These are phyloP conservation scores for Piscicola geometra DNA, from an alignment of 2,888 invertebrate species.

Conservation along the genomic window DNA sequence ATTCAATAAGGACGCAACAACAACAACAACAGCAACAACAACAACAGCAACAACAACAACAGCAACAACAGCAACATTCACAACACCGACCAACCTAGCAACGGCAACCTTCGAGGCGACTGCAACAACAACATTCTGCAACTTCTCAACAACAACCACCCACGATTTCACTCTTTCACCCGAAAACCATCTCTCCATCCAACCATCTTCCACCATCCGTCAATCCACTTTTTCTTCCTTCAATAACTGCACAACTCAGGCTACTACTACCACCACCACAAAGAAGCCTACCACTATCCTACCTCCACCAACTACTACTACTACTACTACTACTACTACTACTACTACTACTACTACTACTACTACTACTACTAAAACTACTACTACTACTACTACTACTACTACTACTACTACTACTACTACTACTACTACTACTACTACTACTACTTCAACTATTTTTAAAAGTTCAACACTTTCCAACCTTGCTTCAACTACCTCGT, in stretches of 20 bases:
- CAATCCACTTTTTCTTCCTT: too few species aligned
- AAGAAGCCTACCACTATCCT: too few species aligned
- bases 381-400: background rate
- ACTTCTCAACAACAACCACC: background rate
- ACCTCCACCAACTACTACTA: too few species aligned
- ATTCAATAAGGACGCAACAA: background rate
- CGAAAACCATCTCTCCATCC: background rate
- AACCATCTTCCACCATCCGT: background rate
- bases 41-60: background rate
- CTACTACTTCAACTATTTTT: too few species aligned
- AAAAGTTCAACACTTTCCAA: background rate
- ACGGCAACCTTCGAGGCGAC: background rate
- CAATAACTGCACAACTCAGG: too few species aligned
- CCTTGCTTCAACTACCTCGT: background rate
- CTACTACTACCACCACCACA: too few species aligned
- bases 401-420: background rate
- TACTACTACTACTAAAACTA: background rate
- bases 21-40: background rate
- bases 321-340: background rate
- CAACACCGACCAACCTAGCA: background rate
- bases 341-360: background rate
- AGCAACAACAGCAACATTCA: background rate
- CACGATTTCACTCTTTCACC: background rate
- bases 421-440: too few species aligned
- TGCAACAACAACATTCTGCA: background rate